A percentile compares a stretch with the other conserved stretches of the same genome.
Evolutionary conservation across 2,113 vertebrate species (phyloP).

Genomic region (Carlito syrichta): DNA sequence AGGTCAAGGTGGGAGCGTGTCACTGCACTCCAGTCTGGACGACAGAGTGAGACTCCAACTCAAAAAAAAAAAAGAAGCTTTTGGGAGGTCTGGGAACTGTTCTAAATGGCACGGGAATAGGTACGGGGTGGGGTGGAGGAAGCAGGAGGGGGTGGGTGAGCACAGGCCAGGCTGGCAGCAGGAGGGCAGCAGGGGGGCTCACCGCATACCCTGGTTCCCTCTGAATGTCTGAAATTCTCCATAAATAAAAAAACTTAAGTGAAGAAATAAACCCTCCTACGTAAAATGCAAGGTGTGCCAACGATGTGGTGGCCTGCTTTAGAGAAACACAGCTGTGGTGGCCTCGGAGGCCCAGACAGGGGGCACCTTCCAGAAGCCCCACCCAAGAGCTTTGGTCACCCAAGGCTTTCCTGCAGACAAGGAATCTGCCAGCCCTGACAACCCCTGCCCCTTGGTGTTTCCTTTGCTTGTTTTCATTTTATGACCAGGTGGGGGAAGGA

Average conservation of each 20-base stretch:
- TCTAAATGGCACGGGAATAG: neutral
- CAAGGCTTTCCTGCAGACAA: neutral
- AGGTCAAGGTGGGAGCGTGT: no score
- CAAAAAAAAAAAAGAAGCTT: no score
- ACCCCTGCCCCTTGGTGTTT: neutral
- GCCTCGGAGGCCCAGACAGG: neutral
- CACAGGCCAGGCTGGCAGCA: neutral
- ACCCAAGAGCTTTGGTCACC: no score
- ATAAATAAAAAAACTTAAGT: neutral
- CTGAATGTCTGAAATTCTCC: neutral
- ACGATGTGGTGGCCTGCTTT: neutral
- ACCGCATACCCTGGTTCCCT: neutral
- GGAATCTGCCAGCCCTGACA: accelerated
- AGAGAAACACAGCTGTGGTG: neutral
- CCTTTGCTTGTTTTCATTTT: neutral
- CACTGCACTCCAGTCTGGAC: no score
- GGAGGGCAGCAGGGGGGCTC: accelerated
- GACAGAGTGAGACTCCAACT: no score
- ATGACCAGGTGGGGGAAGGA: neutral
- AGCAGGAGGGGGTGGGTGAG: neutral
- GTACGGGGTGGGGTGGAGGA: no score
- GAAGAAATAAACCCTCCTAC: neutral
- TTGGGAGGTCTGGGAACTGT: neutral
- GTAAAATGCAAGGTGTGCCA: neutral
- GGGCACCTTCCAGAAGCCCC: neutral